phyloP scores from a whole-genome alignment of 2,113 vertebrate genomes.

The Lagenorhynchus albirostris region DNA sequence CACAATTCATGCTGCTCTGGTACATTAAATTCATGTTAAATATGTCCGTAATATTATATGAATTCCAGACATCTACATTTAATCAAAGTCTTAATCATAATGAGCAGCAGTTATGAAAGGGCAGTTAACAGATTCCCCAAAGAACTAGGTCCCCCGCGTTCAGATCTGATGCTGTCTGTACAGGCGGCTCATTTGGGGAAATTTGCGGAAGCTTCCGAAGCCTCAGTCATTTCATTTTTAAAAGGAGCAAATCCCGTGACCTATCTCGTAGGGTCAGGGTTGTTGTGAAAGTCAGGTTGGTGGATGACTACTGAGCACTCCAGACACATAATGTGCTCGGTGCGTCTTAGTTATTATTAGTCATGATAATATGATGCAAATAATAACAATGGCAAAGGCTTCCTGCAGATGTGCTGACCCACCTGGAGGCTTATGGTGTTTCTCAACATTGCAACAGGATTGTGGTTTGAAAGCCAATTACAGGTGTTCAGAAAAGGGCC shows the following conservation, averaged over 20 bases:
- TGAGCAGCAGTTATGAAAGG: conserved; percentile 65
- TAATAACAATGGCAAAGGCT: not conserved
- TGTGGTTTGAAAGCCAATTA: not conserved
- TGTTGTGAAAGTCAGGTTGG: not conserved
- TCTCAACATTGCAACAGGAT: not conserved
- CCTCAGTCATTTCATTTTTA: not conserved
- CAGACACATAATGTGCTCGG: too few relatives aligned
- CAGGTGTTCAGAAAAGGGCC: not conserved
- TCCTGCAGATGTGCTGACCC: not conserved
- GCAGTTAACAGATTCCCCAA: conserved; percentile 70
- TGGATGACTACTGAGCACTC: not conserved
- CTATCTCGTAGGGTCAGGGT: too few relatives aligned
- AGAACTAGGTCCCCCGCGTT: not conserved
- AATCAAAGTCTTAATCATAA: conserved; percentile 70
- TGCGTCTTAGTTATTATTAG: accelerated
- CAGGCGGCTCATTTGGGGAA: not conserved
- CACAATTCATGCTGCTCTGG: not conserved
- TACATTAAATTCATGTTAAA: conserved; percentile 34
- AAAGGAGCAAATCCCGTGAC: not conserved
- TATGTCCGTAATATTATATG: conserved; percentile 13
- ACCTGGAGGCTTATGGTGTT: accelerated
- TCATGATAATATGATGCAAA: not conserved
- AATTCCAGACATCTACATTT: conserved; percentile 57
- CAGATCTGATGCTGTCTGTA: not conserved
- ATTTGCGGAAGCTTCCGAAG: not conserved